A percentile compares a stretch with the other conserved stretches of the same genome.
Evolutionary conservation across 2,797 vertebrate species (phyloP).

Genomic region (Pantherophis alleghaniensis): DNA sequence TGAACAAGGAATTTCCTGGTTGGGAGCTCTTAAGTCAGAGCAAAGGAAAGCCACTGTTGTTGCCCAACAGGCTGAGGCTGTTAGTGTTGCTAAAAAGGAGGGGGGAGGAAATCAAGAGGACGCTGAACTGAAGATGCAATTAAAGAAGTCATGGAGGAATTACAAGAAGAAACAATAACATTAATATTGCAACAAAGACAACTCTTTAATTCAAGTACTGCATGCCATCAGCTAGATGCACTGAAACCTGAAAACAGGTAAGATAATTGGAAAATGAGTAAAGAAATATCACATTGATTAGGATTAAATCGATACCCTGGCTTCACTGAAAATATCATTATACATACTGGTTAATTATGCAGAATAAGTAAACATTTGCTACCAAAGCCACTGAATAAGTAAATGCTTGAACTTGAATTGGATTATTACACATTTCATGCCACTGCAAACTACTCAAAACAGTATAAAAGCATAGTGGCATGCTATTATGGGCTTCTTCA

Average conservation of each 20-base stretch:
- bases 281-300: neutral
- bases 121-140: neutral
- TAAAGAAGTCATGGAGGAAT: neutral
- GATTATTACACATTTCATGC: neutral
- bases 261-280: neutral
- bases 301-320: neutral
- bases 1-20: neutral
- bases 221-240: neutral
- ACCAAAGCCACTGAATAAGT: neutral
- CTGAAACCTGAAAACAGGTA: neutral
- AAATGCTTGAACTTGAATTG: neutral
- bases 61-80: neutral
- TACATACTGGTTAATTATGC: neutral
- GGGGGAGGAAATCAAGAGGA: neutral
- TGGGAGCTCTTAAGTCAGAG: too few species aligned
- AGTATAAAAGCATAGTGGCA: neutral
- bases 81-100: neutral
- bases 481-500: neutral
- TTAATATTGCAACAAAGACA: neutral
- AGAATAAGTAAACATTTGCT: neutral
- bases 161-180: neutral
- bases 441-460: neutral
- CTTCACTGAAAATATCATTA: neutral
- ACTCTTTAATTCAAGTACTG: neutral
- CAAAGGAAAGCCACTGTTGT: neutral